Conservation (phyloP, 1,140 invertebrate species). For the Drosophila eugracilis region DNA sequence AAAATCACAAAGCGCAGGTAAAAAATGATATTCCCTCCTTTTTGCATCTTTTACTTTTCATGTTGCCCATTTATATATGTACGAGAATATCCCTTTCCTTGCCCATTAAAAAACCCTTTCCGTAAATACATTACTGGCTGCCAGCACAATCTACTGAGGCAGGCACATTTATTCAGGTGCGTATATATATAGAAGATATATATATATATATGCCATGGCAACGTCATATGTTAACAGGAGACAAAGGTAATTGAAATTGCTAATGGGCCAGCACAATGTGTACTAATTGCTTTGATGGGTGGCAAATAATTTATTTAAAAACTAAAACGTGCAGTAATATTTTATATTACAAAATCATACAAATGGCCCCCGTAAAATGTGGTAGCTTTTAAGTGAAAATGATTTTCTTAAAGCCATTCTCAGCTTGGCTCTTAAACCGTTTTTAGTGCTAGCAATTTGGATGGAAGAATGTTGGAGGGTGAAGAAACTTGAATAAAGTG, state of each 20-base stretch:
- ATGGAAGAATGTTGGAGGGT: background rate
- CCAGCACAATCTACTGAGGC: slow-evolving; percentile 15
- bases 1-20: slow-evolving; percentile 10
- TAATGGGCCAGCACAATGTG: slow-evolving; percentile 42
- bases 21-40: slow-evolving; percentile 3
- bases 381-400: background rate
- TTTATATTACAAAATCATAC: slow-evolving; percentile 16
- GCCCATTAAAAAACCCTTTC: too few relatives aligned
- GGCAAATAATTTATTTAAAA: slow-evolving; percentile 50
- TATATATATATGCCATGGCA: slow-evolving; percentile 5
- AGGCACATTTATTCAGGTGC: slow-evolving; percentile 32
- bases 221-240: slow-evolving; percentile 18
- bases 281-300: slow-evolving; percentile 48
- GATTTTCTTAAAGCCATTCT: slow-evolving; percentile 3
- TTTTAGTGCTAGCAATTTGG: slow-evolving; percentile 12
- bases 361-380: background rate
- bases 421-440: slow-evolving; percentile 12
- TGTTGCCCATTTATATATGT: background rate
- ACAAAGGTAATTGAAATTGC: slow-evolving; percentile 64
- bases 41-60: background rate
- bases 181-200: background rate
- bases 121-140: slow-evolving; percentile 17
- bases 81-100: slow-evolving; percentile 1
- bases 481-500: slow-evolving; percentile 36
- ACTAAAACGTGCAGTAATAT: slow-evolving; percentile 31